Percentiles rank a stretch among this genome's conserved stretches.
Conservation (phyloP, 37 sponge, comb jelly and placozoan species). For the Petrosia ficiformis region DNA sequence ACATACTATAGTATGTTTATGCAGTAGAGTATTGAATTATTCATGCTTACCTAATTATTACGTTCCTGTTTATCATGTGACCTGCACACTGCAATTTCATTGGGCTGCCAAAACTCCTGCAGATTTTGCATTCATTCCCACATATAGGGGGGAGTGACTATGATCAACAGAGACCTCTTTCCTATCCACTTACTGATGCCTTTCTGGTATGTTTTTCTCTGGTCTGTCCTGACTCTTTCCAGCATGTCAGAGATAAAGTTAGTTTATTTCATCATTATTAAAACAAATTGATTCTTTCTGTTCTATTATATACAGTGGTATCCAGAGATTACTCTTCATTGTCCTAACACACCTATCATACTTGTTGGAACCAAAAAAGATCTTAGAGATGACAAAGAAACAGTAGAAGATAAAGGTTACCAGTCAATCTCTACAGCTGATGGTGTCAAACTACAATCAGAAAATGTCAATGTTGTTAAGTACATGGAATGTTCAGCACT, state of each 20-base stretch:
- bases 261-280: background rate
- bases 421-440: too few species aligned
- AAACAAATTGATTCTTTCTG: background rate
- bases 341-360: background rate
- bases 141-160: conserved; percentile 46
- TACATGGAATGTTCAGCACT: conserved; percentile 79
- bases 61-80: too few species aligned
- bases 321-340: background rate
- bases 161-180: conserved; percentile 58
- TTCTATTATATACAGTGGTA: background rate
- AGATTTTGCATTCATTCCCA: background rate
- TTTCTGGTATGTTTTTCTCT: conserved; percentile 67
- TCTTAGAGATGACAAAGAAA: background rate
- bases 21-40: too few species aligned
- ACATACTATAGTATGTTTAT: too few species aligned
- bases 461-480: conserved; percentile 60
- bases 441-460: conserved; percentile 55
- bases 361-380: background rate
- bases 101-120: background rate
- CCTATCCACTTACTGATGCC: conserved; percentile 71
- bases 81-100: background rate
- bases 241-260: conserved; percentile 44
- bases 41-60: too few species aligned
- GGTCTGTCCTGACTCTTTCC: conserved; percentile 52
- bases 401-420: background rate